Conservation (phyloP, 2,113 vertebrate genomes). For the Colistium nudipinnis region DNA sequence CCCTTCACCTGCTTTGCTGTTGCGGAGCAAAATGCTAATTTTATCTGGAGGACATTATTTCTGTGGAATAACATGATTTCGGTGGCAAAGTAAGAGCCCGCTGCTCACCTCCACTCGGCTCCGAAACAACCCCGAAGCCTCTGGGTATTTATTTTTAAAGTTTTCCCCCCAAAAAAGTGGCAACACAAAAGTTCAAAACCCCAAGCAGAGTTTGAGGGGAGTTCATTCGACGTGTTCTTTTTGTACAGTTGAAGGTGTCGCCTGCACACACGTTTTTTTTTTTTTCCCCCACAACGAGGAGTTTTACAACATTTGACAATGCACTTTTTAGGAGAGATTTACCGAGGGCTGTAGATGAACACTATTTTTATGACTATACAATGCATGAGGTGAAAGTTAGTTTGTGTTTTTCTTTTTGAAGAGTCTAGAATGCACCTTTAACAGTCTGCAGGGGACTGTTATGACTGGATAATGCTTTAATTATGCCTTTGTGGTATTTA, state of each 20-base stretch:
- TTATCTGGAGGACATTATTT: neutral
- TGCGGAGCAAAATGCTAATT: neutral
- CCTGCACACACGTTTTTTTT: no score
- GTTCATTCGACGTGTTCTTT: neutral
- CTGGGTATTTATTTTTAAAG: slow-evolving; percentile 1
- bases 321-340: no score
- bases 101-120: neutral
- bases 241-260: neutral
- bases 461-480: slow-evolving; percentile 39
- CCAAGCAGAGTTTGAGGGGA: neutral
- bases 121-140: neutral
- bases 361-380: no score
- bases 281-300: no score
- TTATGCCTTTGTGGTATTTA: slow-evolving; percentile 26
- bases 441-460: slow-evolving; percentile 10
- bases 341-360: no score
- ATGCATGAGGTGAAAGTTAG: no score
- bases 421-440: slow-evolving; percentile 30
- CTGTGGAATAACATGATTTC: neutral
- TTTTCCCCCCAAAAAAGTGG: neutral
- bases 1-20: neutral
- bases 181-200: neutral
- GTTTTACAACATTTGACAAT: no score
- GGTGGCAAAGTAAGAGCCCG: neutral
- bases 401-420: slow-evolving; percentile 22